A percentile compares a stretch with the other conserved stretches of the same genome.
These are phyloP conservation scores for Zaprionus vittiger DNA, from an alignment of 1,140 invertebrate species.

Conservation along the genomic window DNA sequence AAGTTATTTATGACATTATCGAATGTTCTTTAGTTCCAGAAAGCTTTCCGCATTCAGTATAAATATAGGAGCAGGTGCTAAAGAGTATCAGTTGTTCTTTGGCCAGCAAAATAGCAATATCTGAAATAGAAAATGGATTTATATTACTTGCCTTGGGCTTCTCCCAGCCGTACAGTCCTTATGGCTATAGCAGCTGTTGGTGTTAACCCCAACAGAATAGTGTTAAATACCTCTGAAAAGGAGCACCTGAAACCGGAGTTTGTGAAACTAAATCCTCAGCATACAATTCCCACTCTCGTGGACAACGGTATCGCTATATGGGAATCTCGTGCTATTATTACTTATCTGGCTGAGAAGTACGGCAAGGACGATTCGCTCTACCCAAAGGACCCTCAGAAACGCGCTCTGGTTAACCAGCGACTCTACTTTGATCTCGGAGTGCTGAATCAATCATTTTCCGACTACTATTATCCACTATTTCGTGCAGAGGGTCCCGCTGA, in stretches of 20 bases:
- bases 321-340: conserved; percentile 90
- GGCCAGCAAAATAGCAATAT: background rate
- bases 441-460: conserved; percentile 87
- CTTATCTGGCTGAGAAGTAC: conserved; percentile 86
- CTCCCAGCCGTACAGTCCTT: conserved; percentile 88
- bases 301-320: conserved; percentile 88
- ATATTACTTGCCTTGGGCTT: conserved; percentile 88
- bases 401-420: conserved; percentile 89
- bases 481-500: conserved; percentile 85
- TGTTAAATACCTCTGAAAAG: conserved; percentile 86
- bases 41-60: background rate
- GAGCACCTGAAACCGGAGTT: conserved; percentile 90
- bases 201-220: conserved; percentile 89
- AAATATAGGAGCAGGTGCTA: background rate
- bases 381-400: conserved; percentile 87
- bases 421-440: conserved; percentile 90
- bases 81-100: conserved; percentile 1
- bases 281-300: conserved; percentile 88
- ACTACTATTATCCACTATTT: conserved; percentile 88
- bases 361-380: conserved; percentile 85
- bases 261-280: conserved; percentile 86
- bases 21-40: background rate
- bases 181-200: conserved; percentile 88
- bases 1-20: background rate
- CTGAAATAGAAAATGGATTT: conserved; percentile 78